Base-by-base conservation (phyloP, 1,140 invertebrate genomes). In the Samia ricini region DNA sequence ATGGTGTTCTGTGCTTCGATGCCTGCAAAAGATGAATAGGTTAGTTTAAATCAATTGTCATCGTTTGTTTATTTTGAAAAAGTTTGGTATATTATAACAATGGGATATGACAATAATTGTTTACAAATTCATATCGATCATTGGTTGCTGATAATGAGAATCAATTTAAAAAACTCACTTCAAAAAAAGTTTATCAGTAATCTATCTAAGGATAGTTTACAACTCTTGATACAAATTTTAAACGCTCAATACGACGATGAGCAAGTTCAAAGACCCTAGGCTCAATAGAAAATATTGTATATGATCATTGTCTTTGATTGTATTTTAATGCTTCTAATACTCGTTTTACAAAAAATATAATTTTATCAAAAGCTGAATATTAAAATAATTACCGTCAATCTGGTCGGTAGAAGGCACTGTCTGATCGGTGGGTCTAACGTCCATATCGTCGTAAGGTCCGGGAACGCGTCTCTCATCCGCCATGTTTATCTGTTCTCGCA, bases 381-480 rank as follows among this genome's bases (percentile, higher is more conserved):
- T 5, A 10, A 29, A 29, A 10, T 29, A 5, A 5, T 74, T 61
- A 85, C 85, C 81, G 55, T 88, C 83, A 22, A 82, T 63, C 19
- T 79, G 68, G 57, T 88, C 83, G 42, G 69, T 69, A 6, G 62
- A 71, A 2, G 86, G 83, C 18, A 89, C 83, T 7, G 80, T 88
- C 64, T 87, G 83, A 67, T 88, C 85, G 0, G 83, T 85, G 64
- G 57, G 64, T 19, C 69, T 64, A 7, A 50, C 58, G 15, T 66
- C 66, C 19, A 58, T 49, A 5, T 68, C 71, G 36, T 74, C 66
- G 50, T 58, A 68, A 2, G 71, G 68, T 66, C 74, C 71, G 52
- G 85, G 86, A 63, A 88, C 86, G 8, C 76, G 65, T 15, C 81
- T 60, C 60, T 85, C 83, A 68, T 86, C 86, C 42, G 74, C 85